Evolutionary conservation across 2,113 vertebrate species (phyloP), one percentile per base, ranked within the genome.

Genomic region (Phalacrocorax brasilianus): DNA sequence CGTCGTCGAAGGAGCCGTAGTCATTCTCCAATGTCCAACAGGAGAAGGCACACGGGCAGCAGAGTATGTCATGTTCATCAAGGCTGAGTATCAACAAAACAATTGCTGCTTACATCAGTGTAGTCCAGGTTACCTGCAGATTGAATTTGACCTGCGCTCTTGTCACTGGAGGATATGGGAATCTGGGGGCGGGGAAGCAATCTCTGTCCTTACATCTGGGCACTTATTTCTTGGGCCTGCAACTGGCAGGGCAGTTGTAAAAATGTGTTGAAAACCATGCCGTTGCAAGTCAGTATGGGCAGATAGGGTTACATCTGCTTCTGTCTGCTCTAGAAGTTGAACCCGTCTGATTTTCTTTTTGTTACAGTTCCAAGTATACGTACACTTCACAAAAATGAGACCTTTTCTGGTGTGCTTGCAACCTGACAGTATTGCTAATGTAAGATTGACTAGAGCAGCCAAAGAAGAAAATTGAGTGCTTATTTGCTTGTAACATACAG

Each of bases 21-120:
- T 95, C 98, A 98, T 47, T 99, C 99, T 50, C 99, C 99, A 21
- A 98, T 98, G 98, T 99, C 99, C 50, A 99, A 98, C 97, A 98
- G 98, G 40, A 98, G 98, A 91, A 98, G 98, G 78, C 98, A 99
- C 90, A 97, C 98, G 85, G 98, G 99, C 95, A 99, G 98, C 98
- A 98, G 98, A 98, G 99, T 99, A 98, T 97, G 98, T 99, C 62
- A 23, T 45, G 47, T 71, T 80, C 75, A 58, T 16, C 74, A 61
- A 81, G 85, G 93, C 93, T 92, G 81, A 95, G 92, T 95, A 86
- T 86, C 72, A 24, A 65, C 44, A 50, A 33, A 87, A 12, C 23
- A 16, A 1, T 50, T 77, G 21, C 59, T 78, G 19, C 50, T 75
- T 70, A 4, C 5, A 4, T 49, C 47, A 23, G n/a, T n/a, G 38